Percentiles rank a stretch among this genome's conserved stretches.
These are phyloP conservation scores for Drosophila malerkotliana DNA, from an alignment of 1,140 invertebrate genomes.

Conservation along the genomic window DNA sequence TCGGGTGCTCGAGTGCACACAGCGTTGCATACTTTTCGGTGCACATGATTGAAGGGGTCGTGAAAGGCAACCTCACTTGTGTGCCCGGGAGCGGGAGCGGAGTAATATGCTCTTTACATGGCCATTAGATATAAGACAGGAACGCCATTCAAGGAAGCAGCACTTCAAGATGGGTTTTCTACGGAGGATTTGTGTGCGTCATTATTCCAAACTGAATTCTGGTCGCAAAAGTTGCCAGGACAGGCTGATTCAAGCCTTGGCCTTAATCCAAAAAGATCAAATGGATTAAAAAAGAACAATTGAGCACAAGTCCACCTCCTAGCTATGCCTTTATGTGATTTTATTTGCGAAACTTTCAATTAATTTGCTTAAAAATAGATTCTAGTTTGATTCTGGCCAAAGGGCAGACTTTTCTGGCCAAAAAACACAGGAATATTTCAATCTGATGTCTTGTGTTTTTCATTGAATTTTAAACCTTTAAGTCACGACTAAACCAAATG, in stretches of 20 bases:
- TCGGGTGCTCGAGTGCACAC: constrained; percentile 18
- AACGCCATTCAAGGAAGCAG: constrained; percentile 23
- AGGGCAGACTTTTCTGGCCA: too few species aligned
- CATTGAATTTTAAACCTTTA: not conserved
- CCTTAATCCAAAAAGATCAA: not conserved
- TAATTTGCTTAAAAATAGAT: constrained; percentile 35
- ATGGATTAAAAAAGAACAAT: not conserved
- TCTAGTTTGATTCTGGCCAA: not conserved
- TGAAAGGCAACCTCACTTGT: constrained; percentile 2
- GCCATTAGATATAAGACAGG: constrained; percentile 41
- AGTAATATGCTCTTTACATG: constrained; percentile 35
- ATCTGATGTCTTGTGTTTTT: not conserved
- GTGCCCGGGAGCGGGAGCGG: not conserved
- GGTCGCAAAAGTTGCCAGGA: too few species aligned
- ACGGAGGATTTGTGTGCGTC: not conserved
- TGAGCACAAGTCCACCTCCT: not conserved
- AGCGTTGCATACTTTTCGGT: constrained; percentile 43
- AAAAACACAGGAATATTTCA: not conserved
- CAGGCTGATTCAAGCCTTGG: not conserved
- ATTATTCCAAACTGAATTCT: too few species aligned
- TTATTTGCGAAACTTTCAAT: constrained; percentile 34
- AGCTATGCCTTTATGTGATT: not conserved
- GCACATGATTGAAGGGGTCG: constrained; percentile 45
- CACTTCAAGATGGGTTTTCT: constrained; percentile 25
- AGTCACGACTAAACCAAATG: not conserved